A percentile compares a stretch with the other conserved stretches of the same genome.
Evolutionary conservation across 2,888 invertebrate genomes (phyloP).

Genomic region (Tachystola acroxantha): DNA sequence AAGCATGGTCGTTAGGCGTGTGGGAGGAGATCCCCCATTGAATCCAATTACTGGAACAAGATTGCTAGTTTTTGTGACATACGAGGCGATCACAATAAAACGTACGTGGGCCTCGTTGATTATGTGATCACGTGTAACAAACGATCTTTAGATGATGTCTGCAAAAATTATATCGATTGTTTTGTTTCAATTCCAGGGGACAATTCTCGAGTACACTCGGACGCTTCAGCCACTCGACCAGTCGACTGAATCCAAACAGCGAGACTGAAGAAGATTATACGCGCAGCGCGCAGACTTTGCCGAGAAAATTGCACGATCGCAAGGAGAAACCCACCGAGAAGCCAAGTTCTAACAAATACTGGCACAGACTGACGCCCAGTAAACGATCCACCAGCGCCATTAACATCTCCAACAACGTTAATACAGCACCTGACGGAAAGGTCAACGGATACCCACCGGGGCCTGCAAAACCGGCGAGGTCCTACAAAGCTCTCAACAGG

Average conservation of each 20-base stretch:
- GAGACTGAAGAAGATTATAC: constrained; percentile 71
- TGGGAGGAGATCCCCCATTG: constrained; percentile 63
- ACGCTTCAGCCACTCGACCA: constrained; percentile 89
- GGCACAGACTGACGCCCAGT: constrained; percentile 72
- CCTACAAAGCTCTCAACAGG: constrained; percentile 86
- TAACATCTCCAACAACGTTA: constrained; percentile 79
- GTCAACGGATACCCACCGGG: constrained; percentile 74
- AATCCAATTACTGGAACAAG: constrained; percentile 63
- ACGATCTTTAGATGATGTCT: constrained; percentile 31
- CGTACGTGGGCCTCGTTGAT: constrained; percentile 51
- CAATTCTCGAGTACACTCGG: constrained; percentile 87
- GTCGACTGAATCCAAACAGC: constrained; percentile 81
- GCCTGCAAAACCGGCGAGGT: constrained; percentile 88
- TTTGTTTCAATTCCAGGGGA: constrained; percentile 72
- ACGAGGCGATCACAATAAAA: constrained; percentile 47
- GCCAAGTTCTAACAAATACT: constrained; percentile 62
- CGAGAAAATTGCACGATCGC: constrained; percentile 80
- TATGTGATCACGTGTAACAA: constrained; percentile 36
- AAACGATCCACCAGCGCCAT: constrained; percentile 80
- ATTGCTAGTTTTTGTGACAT: constrained; percentile 59
- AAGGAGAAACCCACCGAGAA: constrained; percentile 66
- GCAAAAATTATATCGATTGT: constrained; percentile 30
- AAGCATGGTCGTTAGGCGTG: constrained; percentile 52
- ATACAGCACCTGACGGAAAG: constrained; percentile 52
- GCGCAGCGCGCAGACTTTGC: constrained; percentile 86